A percentile compares a stretch with the other conserved stretches of the same genome.
phyloP scores from a whole-genome alignment of 2,888 invertebrate species.

The Callinectes sapidus region DNA sequence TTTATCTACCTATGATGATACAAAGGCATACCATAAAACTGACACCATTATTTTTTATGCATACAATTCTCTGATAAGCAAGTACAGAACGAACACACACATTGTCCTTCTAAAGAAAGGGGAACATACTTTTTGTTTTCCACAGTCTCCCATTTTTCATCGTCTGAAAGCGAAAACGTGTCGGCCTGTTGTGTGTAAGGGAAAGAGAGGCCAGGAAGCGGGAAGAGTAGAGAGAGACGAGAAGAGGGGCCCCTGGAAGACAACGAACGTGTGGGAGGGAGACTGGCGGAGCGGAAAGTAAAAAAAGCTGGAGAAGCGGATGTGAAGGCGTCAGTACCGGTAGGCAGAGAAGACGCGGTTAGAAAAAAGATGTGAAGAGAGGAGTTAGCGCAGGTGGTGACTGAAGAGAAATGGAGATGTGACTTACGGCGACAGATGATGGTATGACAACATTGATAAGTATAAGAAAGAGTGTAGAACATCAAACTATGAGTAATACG shows the following conservation, averaged over 20 bases:
- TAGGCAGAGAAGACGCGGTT: neutral
- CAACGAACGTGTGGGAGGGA: neutral
- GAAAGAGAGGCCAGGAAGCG: neutral
- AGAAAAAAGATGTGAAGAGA: neutral
- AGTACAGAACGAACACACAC: neutral
- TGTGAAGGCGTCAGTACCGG: neutral
- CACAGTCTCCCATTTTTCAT: neutral
- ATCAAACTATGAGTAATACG: neutral
- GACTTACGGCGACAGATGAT: neutral
- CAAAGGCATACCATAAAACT: neutral
- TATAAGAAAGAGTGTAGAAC: neutral
- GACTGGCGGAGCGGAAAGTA: neutral
- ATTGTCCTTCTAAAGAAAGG: neutral
- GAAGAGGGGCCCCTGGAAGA: neutral
- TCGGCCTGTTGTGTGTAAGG: neutral
- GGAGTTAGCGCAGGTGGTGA: neutral
- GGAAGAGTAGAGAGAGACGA: neutral
- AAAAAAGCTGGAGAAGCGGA: neutral
- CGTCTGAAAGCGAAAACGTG: constrained; percentile 14
- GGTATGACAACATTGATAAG: neutral
- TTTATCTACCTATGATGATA: neutral
- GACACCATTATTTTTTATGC: neutral
- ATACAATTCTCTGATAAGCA: neutral
- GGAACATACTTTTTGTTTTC: neutral
- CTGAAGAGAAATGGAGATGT: neutral